A percentile compares a stretch with the other conserved stretches of the same genome.
Evolutionary conservation across 1,140 invertebrate species (phyloP).

Genomic region (Hyphantria cunea): DNA sequence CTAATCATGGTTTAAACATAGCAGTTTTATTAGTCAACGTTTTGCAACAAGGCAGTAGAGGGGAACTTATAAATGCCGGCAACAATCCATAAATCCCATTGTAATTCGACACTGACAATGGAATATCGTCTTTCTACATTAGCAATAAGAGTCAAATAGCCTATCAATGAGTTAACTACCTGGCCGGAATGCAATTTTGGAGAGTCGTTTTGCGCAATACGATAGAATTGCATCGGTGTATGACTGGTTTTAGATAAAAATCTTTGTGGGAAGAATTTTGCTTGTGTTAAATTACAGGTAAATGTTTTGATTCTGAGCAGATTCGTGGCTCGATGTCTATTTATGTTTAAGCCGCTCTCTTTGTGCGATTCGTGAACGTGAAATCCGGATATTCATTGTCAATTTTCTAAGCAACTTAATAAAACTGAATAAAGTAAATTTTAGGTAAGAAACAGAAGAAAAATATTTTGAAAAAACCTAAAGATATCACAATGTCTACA

Average conservation of each 20-base stretch:
- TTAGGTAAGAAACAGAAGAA: no score
- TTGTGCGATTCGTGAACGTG: no score
- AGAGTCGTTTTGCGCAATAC: constrained; percentile 40
- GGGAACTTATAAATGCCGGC: background rate
- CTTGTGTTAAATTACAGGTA: constrained; percentile 10
- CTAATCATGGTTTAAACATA: no score
- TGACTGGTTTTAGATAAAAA: constrained; percentile 38
- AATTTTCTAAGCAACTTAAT: no score
- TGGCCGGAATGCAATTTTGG: constrained; percentile 39
- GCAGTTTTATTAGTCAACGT: no score
- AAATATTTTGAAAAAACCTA: no score
- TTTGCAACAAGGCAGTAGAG: no score
- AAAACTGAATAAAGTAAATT: no score
- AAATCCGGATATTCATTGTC: no score
- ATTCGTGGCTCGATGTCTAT: no score
- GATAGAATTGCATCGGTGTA: constrained; percentile 39
- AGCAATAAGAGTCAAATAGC: constrained; percentile 19
- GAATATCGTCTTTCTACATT: constrained; percentile 11
- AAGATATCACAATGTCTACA: no score
- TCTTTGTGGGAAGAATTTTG: constrained; percentile 37
- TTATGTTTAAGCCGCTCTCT: no score
- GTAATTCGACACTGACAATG: constrained; percentile 6
- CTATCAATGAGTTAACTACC: constrained; percentile 22
- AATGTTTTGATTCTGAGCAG: constrained; percentile 21
- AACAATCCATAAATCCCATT: constrained; percentile 16